Base-by-base conservation (phyloP, 2,888 invertebrate species). In the Eucera pruinosa region DNA sequence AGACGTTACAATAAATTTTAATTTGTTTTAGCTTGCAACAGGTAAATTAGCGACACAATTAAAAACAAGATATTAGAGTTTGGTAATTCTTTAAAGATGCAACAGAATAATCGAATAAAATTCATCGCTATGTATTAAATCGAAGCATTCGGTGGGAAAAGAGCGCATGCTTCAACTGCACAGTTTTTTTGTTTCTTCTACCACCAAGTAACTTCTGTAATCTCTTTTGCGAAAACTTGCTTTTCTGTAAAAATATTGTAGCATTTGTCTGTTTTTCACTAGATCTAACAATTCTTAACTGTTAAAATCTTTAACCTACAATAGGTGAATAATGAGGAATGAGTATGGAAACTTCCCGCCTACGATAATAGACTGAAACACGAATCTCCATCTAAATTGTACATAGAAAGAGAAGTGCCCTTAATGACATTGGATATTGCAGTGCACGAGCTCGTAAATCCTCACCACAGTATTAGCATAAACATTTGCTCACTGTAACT, bases 371-470 rank as follows among this genome's bases (percentile, higher is more conserved):
- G 13, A 33, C 20, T 20, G 33, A 20, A 33, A 36, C 13, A 1
- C 9, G n/a, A n/a, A 41, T n/a, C 20, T 55, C 9, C 4, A 55
- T 23, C 36, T 15, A 36, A 7, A 36, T 36, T 55, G 3, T 15
- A n/a, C n/a, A n/a, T n/a, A 54, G 33, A 36, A 20, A 39, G 54
- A 15, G 20, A 43, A 30, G 30, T 9, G 18, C 11, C 15, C 66
- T 57, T 66, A 66, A 66, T 66, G 66, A 57, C 15, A 18, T 18
- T 47, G 15, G 57, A 57, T 45, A 36, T 27, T 15, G 57, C 57
- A 39, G 25, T 1, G 18, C 9, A 25, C 39, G 15, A 36, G 47
- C 57, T 39, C 27, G 36, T 39, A 57, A 65, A 66, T 23, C 27
- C 9, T 3, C 18, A 18, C 9, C 36, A 18, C 15, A 57, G 33